Conservation (phyloP, 2,888 invertebrate genomes). For the Chaetoderma sp. region DNA sequence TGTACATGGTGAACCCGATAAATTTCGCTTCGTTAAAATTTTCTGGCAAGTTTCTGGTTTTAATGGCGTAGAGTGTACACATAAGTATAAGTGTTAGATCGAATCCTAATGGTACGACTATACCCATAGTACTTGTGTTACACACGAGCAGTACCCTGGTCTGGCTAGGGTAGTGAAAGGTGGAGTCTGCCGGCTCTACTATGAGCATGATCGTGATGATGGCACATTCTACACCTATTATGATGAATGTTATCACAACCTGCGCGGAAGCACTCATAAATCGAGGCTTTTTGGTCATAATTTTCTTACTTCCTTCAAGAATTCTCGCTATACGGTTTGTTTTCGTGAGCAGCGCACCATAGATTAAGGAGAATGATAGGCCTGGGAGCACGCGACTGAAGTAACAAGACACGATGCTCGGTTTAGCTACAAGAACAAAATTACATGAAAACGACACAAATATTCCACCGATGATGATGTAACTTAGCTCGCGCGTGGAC, state of each 20-base stretch:
- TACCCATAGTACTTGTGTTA: conserved; percentile 74
- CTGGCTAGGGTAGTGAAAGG: conserved; percentile 64
- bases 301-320: conserved; percentile 96
- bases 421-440: conserved; percentile 86
- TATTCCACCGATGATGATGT: conserved; percentile 80
- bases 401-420: conserved; percentile 83
- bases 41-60: conserved; percentile 91
- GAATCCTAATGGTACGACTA: conserved; percentile 84
- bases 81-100: conserved; percentile 79
- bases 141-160: conserved; percentile 77
- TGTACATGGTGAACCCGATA: conserved; percentile 98
- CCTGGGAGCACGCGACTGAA: conserved; percentile 93
- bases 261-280: conserved; percentile 77
- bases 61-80: conserved; percentile 91
- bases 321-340: conserved; percentile 97
- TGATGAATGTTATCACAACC: conserved; percentile 83
- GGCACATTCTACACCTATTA: conserved; percentile 88
- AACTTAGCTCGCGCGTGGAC: conserved; percentile 81
- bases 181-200: conserved; percentile 75
- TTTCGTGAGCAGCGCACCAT: conserved; percentile 95
- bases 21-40: conserved; percentile 87
- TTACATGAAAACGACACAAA: conserved; percentile 74
- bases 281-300: conserved; percentile 87
- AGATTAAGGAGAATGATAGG: conserved; percentile 96
- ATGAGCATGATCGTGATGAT: conserved; percentile 76